A percentile compares a stretch with the other conserved stretches of the same genome.
Evolutionary conservation across 2,797 vertebrate species (phyloP).

Genomic region (Cossypha polioptera): DNA sequence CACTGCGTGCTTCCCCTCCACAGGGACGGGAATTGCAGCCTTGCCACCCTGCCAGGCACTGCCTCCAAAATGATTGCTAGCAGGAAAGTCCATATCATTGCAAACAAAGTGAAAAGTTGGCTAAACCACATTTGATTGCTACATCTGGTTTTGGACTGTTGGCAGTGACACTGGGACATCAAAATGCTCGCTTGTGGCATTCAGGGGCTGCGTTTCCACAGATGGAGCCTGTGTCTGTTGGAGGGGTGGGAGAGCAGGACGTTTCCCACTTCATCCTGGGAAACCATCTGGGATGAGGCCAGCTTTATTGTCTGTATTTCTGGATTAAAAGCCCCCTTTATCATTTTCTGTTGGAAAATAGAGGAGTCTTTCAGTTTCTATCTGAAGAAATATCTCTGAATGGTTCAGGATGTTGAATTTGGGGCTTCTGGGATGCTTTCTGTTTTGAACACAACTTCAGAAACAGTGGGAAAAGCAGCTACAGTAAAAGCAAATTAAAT

Average conservation of each 20-base stretch:
- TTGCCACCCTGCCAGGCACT: fast-evolving
- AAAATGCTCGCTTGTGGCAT: fast-evolving
- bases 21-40: fast-evolving
- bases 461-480: neutral
- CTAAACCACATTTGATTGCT: neutral
- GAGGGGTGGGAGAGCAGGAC: neutral
- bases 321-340: neutral
- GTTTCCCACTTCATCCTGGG: neutral
- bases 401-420: neutral
- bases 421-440: neutral
- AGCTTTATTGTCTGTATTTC: neutral
- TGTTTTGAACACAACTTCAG: neutral
- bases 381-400: neutral
- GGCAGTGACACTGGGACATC: fast-evolving
- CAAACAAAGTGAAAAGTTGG: neutral
- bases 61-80: neutral
- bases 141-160: neutral
- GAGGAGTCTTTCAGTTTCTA: neutral
- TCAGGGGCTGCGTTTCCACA: fast-evolving
- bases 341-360: neutral
- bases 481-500: neutral
- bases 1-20: fast-evolving
- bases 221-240: neutral
- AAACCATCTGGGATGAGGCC: neutral
- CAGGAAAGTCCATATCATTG: fast-evolving